These are phyloP conservation scores for Aphidoletes aphidimyza DNA, from an alignment of 2,888 invertebrate genomes.

Conservation along the genomic window DNA sequence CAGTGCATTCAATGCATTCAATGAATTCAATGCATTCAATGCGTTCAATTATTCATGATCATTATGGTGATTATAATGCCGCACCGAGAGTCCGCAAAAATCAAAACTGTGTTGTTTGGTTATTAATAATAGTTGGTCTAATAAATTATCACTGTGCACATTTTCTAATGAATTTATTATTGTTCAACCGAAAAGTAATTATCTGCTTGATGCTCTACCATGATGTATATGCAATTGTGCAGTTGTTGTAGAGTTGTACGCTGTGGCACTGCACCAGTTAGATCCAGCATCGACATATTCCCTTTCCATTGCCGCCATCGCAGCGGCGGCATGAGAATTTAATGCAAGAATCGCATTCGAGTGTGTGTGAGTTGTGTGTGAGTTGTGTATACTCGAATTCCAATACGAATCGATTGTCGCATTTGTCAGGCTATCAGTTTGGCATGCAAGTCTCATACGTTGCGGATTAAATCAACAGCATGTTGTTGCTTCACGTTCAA, in stretches of 20 bases:
- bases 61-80: slow-evolving; percentile 13
- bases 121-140: slow-evolving; percentile 39
- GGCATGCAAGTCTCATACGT: neutral
- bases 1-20: neutral
- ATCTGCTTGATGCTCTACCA: neutral
- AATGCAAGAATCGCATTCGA: neutral
- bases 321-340: too few relatives aligned
- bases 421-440: neutral
- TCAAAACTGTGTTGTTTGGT: slow-evolving; percentile 21
- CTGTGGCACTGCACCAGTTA: too few relatives aligned
- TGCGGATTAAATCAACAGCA: neutral
- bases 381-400: too few relatives aligned
- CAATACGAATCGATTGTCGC: neutral
- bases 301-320: too few relatives aligned
- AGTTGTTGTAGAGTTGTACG: too few relatives aligned
- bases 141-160: slow-evolving; percentile 13
- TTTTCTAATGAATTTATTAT: slow-evolving; percentile 28
- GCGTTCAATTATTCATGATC: neutral
- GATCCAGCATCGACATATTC: too few relatives aligned
- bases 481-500: neutral
- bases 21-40: neutral
- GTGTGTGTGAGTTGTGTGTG: neutral
- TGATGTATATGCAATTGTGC: neutral
- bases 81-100: slow-evolving; percentile 11
- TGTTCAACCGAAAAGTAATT: neutral